Evolutionary conservation across 2,888 invertebrate genomes (phyloP), one percentile per base, ranked within the genome.

Genomic region (Thumatha senex): DNA sequence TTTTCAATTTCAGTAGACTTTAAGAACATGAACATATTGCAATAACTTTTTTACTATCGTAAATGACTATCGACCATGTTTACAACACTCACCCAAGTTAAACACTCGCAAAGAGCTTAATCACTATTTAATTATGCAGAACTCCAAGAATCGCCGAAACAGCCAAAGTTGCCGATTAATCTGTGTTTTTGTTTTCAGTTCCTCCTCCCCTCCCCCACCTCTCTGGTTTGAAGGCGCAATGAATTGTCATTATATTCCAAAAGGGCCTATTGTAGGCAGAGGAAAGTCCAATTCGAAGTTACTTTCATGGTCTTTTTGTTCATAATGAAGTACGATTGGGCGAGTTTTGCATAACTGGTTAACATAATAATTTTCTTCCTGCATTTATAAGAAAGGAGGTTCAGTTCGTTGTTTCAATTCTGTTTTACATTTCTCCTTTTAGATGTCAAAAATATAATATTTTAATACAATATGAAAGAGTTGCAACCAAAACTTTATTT

Each of bases 101-200:
- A 63, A 76, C 75, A 45, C 13, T 12, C 29, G 61, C 41, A 62
- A 45, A 56, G 63, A 58, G 71, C 84, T 76, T 86, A 86, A 88
- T 88, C 80, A 83, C 84, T 84, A 84, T 86, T 87, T 88, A 87
- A 87, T 87, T 88, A 88, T 84, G 74, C 79, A 78, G 65, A 84
- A 84, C 83, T 82, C 72, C 69, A 66, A 63, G 67, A 68, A 71
- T 65, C 68, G 61, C 46, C 54, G 60, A 63, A 76, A 77, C 76
- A 68, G 76, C 74, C 71, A 50, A 74, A 77, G 69, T 76, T 74
- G 67, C 65, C 74, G 76, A 80, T 80, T 77, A 82, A 79, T 74
- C 70, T 67, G 63, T 78, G 80, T 80, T 84, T 82, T 80, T 82
- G 81, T 81, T 81, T 71, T 63, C 61, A 70, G 49, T 7, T 35